Percentiles rank a stretch among this genome's conserved stretches.
Evolutionary conservation across 2,888 invertebrate genomes (phyloP).

Genomic region (Aleiodes leptofemur): DNA sequence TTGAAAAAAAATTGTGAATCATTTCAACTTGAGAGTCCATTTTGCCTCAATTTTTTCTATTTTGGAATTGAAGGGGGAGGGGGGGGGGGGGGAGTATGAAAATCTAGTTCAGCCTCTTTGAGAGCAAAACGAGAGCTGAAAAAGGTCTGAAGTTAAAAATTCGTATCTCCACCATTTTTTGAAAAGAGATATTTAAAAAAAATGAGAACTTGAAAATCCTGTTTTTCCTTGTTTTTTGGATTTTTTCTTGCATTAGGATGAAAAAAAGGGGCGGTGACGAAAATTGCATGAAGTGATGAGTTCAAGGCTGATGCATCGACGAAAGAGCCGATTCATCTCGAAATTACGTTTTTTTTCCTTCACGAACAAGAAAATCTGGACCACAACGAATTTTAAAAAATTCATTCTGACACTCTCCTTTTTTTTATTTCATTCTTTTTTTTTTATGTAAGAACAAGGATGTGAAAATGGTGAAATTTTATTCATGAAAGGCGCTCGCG

Average conservation of each 20-base stretch:
- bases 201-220: too few species aligned
- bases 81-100: too few species aligned
- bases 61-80: too few species aligned
- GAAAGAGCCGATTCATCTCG: not conserved
- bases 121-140: too few species aligned
- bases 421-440: conserved; percentile 27
- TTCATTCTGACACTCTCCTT: not conserved
- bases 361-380: not conserved
- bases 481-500: conserved; percentile 57
- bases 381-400: conserved; percentile 2
- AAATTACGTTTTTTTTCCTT: not conserved
- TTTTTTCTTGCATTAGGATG: not conserved
- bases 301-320: conserved; percentile 25
- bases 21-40: too few species aligned
- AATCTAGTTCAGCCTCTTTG: too few species aligned
- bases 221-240: not conserved
- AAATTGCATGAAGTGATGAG: not conserved
- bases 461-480: conserved; percentile 64
- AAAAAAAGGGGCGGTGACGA: not conserved
- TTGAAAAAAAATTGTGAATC: too few species aligned
- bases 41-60: not conserved
- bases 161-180: not conserved
- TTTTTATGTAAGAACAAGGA: conserved; percentile 62
- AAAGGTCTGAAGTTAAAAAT: too few species aligned
- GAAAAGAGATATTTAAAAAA: too few species aligned